phyloP scores from a whole-genome alignment of 2,888 invertebrate species.

The Petrophora chlorosata region DNA sequence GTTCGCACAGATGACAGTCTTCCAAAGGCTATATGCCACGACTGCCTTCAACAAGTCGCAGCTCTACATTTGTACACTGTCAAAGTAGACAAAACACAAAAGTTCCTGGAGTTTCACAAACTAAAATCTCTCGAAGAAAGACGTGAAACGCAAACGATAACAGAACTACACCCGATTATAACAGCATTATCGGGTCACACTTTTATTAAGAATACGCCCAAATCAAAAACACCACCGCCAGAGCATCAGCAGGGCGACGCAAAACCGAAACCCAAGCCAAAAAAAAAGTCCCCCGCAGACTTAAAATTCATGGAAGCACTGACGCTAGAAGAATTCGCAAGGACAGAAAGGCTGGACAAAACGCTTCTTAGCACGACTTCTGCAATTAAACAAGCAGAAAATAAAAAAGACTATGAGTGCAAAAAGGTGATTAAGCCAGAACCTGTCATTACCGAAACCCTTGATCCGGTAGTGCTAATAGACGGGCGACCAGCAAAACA shows the following conservation, averaged over 20 bases:
- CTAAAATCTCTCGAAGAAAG: conserved; percentile 58
- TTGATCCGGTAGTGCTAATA: conserved; percentile 66
- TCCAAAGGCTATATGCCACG: conserved; percentile 80
- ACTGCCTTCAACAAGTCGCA: conserved; percentile 73
- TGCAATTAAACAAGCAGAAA: conserved; percentile 29
- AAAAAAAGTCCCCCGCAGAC: conserved; percentile 61
- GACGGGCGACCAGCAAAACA: conserved; percentile 74
- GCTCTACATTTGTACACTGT: conserved; percentile 67
- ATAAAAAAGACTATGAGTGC: not conserved
- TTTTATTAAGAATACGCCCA: conserved; percentile 27
- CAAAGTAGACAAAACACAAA: conserved; percentile 77
- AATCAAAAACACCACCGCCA: conserved; percentile 41
- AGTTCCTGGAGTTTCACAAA: conserved; percentile 72
- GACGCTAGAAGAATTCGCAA: conserved; percentile 73
- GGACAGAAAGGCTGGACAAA: conserved; percentile 65
- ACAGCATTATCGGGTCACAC: conserved; percentile 51
- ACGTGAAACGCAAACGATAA: conserved; percentile 35
- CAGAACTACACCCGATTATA: conserved; percentile 49
- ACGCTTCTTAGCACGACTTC: conserved; percentile 50
- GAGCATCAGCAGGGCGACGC: conserved; percentile 67
- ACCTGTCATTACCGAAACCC: conserved; percentile 51
- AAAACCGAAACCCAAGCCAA: conserved; percentile 46
- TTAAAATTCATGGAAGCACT: conserved; percentile 72
- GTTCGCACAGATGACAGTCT: conserved; percentile 70
- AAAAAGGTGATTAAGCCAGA: conserved; percentile 42